Conservation (phyloP, 2,113 vertebrate species). For the Rostratula benghalensis region DNA sequence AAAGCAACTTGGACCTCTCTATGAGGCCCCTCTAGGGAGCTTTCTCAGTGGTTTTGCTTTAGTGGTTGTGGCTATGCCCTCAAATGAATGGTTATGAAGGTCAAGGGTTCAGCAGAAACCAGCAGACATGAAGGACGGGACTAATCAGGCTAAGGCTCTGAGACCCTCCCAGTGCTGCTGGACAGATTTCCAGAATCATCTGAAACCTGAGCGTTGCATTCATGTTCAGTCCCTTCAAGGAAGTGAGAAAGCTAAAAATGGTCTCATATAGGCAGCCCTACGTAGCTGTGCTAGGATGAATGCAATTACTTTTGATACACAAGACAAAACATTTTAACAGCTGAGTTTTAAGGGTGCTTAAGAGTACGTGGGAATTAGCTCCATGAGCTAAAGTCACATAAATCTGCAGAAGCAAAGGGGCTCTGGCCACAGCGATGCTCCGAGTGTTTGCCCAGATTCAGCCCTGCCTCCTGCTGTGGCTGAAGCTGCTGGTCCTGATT, state of each 20-base stretch:
- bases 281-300: background rate
- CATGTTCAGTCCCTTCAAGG: background rate
- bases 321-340: background rate
- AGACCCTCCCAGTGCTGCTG: background rate
- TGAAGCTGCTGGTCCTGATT: background rate
- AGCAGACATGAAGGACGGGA: background rate
- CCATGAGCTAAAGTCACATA: background rate
- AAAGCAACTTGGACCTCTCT: background rate
- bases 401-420: background rate
- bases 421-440: background rate
- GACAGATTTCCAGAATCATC: background rate
- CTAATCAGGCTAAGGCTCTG: background rate
- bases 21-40: background rate
- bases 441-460: background rate
- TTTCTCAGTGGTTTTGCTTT: background rate
- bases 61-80: conserved; percentile 38
- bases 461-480: background rate
- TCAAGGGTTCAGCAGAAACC: conserved; percentile 13
- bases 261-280: background rate
- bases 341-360: background rate
- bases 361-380: background rate
- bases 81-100: conserved; percentile 44
- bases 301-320: background rate
- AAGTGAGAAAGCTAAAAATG: background rate
- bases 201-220: background rate